Evolutionary conservation across 1,140 invertebrate species (phyloP), one percentile per base, ranked within the genome.

Genomic region (Lasioglossum baleicum): DNA sequence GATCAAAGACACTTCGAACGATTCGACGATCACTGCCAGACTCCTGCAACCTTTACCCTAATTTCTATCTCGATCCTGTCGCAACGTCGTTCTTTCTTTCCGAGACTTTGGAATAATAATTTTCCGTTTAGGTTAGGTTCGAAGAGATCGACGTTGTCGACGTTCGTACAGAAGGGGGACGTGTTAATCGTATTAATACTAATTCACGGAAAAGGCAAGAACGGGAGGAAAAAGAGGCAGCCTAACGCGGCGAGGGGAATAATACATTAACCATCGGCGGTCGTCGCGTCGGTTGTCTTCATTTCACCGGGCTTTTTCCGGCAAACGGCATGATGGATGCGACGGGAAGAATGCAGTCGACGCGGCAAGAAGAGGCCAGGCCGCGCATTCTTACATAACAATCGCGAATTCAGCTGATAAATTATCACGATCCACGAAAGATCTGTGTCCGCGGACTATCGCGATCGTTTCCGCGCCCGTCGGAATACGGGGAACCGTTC

Each of bases 301-400:
- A 80, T 85, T 74, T 80, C 65, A 61, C 13, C n/a, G 42, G 17
- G 80, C 75, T 82, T 73, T 72, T 79, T 80, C 58, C 66, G 58
- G 60, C 31, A 63, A 48, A 72, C 78, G 66, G 31, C 75, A 67
- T 72, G 75, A 69, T 40, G 69, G 63, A 75, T 60, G 80, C 76
- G 76, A 85, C 73, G 44, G 81, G 10, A 85, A 83, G 83, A 86
- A 86, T 85, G 83, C 83, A 80, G 76, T 53, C 22, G 51, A 42
- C 44, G 64, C n/a, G 79, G 35, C 70, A 78, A 77, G 56, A 82
- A 80, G 64, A 70, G 76, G 40, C 13, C 76, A 35, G 66, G 42
- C 60, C 31, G 71, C 22, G 56, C 80, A 74, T 86, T 80, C 76
- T 80, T 85, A 69, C 72, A 80, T 83, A 73, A 85, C 74, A 79